Evolutionary conservation across 2,113 vertebrate genomes (phyloP), one percentile per base, ranked within the genome.

Genomic region (Sinocyclocheilus anophthalmus): DNA sequence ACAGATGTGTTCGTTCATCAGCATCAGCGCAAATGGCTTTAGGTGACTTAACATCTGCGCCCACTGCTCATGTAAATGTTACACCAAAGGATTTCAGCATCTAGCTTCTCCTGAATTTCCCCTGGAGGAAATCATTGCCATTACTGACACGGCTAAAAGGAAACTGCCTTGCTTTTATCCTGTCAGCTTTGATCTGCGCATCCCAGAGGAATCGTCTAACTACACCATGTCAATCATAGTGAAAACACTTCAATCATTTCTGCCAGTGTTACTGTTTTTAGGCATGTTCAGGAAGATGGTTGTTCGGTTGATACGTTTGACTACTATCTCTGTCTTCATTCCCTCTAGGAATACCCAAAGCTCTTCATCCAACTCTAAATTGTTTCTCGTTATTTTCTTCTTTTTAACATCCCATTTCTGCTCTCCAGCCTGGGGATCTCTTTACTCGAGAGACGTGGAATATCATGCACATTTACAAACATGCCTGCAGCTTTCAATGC

Each of bases 141-240:
- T 81, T 65, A 33, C 55, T 81, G 85, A 86, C 78, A 73, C 26
- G 26, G 39, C 42, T 59, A 39, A 81, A 59, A 75, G 39, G 18
- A 53, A 86, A 30, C 69, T 61, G 53, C 26, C 22, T 75, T 48
- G 59, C 80, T 75, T 81, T 45, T 50, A 72, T 73, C 76, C 81
- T 67, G 55, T 88, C 76, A 84, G 81, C 67, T 86, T 83, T 80
- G 57, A 86, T 86, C 69, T 69, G 81, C 45, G 69, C 48, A 76
- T 76, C 81, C 76, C 81, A 72, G 75, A 33, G 70, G 81, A 83
- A 75, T 76, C 63, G 24, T 59, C 9, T 30, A 82, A 26, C 76
- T 81, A 65, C 55, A 84, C 55, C 24, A 30, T 84, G 81, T 88
- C 87, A 86, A 59, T 90, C 88, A 55, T 12, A 26, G n/a, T 70